phyloP scores from a whole-genome alignment of 2,113 vertebrate genomes.

The Perca fluviatilis region DNA sequence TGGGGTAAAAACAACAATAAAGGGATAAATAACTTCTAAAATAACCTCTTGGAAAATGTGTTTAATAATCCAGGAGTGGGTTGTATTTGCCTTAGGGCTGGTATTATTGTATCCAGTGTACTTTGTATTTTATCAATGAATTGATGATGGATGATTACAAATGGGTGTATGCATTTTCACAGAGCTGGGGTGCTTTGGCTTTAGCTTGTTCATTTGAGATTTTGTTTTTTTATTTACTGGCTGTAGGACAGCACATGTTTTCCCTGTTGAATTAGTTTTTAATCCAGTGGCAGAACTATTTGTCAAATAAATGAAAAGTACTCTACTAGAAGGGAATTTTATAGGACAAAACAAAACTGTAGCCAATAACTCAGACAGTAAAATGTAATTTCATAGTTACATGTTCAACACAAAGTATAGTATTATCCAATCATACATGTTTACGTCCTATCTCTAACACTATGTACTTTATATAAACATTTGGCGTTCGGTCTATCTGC shows the following conservation, averaged over 20 bases:
- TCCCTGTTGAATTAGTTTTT: neutral
- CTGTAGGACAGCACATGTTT: neutral
- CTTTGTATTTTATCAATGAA: conserved; percentile 35
- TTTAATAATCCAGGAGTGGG: conserved; percentile 19
- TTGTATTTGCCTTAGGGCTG: neutral
- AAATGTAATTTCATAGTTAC: neutral
- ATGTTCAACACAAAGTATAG: too few species aligned
- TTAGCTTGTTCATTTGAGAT: neutral
- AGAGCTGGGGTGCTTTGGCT: neutral
- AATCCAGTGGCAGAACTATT: neutral
- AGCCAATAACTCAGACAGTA: neutral
- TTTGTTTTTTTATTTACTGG: neutral
- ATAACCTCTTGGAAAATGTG: conserved; percentile 11
- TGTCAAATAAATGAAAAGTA: neutral
- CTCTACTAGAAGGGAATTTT: neutral
- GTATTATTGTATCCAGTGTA: neutral
- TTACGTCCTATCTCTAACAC: too few species aligned
- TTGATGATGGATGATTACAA: conserved; percentile 17
- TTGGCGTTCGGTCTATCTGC: too few species aligned
- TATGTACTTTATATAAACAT: too few species aligned
- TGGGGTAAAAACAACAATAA: neutral
- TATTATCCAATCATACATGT: too few species aligned
- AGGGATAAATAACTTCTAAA: neutral
- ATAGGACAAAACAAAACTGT: neutral
- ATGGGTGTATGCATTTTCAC: neutral